Evolutionary conservation across 2,113 vertebrate species (phyloP), one percentile per base, ranked within the genome.

Genomic region (Pungitius pungitius): DNA sequence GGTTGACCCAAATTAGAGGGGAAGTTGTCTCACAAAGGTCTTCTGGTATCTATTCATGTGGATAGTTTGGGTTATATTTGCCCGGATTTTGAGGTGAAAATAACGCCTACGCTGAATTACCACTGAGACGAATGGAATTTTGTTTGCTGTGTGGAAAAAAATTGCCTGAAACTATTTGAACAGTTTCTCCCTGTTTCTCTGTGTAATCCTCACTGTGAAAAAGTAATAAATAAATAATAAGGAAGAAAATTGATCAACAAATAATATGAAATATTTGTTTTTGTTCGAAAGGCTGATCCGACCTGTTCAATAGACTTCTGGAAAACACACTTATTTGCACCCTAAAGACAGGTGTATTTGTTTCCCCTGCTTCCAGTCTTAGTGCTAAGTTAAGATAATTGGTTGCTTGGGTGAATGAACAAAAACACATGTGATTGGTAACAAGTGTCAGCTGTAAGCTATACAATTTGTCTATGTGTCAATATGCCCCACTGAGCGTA

Each of bases 1-100:
- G 56, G 69, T 67, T 70, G 26, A 30, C 42, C 51, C 55, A 73
- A 78, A 86, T 75, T 70, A 72, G 51, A 68, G 61, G 55, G 62
- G 47, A 57, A 30, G 20, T 43, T 26, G 13, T 45, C 22, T 66
- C 13, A 30, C 14, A 39, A 30, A 35, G 49, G 22, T 35, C 33
- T 30, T 18, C 39, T 72, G 37, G 18, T 57, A 26, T 61, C 62
- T 43, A 17, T 27, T 39, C 43, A 26, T 17, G 54, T 39, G 51
- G n/a, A 68, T 17, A 54, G 37, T 20, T 67, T 47, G 18, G 51
- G 59, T 57, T 66, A 56, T 11, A 42, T 51, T 64, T 60, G 6
- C 43, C 71, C 4, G 5, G 26, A 52, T 52, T 65, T 47, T 49
- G 12, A 47, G 49, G 24, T 22, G 22, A 24, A 52, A 24, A 52